These are phyloP conservation scores for Lasioglossum zephyrum DNA, from an alignment of 2,888 invertebrate genomes.

Conservation along the genomic window DNA sequence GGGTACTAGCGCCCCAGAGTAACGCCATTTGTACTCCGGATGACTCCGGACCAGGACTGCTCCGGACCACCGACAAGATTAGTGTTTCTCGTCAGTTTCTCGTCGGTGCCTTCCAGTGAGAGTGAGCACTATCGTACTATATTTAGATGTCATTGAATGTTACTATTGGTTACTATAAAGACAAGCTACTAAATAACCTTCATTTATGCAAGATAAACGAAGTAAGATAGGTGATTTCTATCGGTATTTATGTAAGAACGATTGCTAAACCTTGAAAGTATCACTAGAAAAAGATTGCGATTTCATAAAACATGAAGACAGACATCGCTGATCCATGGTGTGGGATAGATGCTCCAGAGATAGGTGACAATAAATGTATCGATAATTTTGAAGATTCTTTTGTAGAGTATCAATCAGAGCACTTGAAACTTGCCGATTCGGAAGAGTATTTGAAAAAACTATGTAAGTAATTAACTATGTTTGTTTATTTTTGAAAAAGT, in stretches of 20 bases:
- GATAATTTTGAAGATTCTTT: constrained; percentile 78
- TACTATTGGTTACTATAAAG: not conserved
- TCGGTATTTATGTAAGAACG: not conserved
- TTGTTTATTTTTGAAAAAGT: not conserved
- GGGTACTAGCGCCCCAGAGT: no score
- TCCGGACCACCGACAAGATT: no score
- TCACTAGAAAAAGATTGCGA: not conserved
- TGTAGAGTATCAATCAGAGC: constrained; percentile 61
- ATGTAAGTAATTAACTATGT: constrained; percentile 84
- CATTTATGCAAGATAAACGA: not conserved
- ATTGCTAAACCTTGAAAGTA: not conserved
- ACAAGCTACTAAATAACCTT: not conserved
- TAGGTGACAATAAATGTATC: constrained; percentile 16
- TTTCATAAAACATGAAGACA: constrained; percentile 74
- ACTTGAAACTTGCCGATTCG: constrained; percentile 86
- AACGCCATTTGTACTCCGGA: no score
- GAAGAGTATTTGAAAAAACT: constrained; percentile 88
- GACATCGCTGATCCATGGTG: constrained; percentile 78
- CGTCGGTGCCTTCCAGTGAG: no score
- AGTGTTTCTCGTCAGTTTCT: no score
- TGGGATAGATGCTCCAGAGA: not conserved
- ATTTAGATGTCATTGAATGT: not conserved
- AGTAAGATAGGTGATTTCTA: no score
- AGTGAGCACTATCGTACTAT: no score
- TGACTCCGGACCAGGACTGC: no score